A percentile compares a stretch with the other conserved stretches of the same genome.
phyloP scores from a whole-genome alignment of 2,888 invertebrate genomes.

The Drosophila melanosoma region DNA sequence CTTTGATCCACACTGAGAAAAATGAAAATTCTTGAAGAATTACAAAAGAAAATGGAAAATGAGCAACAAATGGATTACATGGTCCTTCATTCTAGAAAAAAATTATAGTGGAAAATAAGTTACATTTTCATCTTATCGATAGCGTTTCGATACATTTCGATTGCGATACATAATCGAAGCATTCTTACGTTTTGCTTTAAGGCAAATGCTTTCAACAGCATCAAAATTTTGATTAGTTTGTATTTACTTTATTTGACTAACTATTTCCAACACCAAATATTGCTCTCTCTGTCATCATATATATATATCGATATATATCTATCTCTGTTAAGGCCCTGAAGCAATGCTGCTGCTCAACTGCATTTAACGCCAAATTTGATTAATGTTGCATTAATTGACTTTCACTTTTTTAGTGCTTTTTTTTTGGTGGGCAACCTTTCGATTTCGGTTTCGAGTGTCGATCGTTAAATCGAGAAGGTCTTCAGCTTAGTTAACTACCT shows the following conservation, averaged over 20 bases:
- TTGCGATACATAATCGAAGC: background rate
- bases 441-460: conserved; percentile 42
- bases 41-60: background rate
- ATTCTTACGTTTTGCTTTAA: background rate
- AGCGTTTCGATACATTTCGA: background rate
- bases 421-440: conserved; percentile 46
- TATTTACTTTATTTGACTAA: conserved; percentile 3
- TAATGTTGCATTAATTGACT: conserved; percentile 82
- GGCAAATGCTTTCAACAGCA: background rate
- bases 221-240: conserved; percentile 4
- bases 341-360: conserved; percentile 9
- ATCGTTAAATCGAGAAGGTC: conserved; percentile 17
- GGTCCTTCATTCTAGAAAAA: background rate
- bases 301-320: too few relatives aligned
- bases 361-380: conserved; percentile 51
- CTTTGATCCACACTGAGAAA: background rate
- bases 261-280: conserved; percentile 16
- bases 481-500: conserved; percentile 22
- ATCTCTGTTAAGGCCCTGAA: background rate
- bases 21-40: background rate
- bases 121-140: background rate
- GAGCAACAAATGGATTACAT: background rate
- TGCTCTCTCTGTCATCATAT: too few relatives aligned
- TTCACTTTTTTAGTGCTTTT: conserved; percentile 63
- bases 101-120: background rate